phyloP scores from a whole-genome alignment of 2,113 vertebrate genomes.

The Myotis brandtii region DNA sequence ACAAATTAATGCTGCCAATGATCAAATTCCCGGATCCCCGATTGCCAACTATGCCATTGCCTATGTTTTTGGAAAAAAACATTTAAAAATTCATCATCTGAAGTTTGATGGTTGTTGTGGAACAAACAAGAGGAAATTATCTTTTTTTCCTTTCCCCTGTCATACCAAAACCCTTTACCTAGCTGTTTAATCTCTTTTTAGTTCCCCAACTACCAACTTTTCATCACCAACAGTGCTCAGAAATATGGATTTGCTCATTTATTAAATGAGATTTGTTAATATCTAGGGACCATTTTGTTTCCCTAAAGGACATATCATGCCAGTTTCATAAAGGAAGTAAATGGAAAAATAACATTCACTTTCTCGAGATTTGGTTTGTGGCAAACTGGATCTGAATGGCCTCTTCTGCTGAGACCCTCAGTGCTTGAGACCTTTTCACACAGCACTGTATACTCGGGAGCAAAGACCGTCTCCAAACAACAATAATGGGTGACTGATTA shows the following conservation, averaged over 20 bases:
- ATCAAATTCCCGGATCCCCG: not conserved
- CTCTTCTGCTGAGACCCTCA: not conserved
- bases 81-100: not conserved
- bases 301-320: not conserved
- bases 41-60: not conserved
- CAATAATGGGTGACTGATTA: not conserved
- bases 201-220: not conserved
- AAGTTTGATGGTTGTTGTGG: not conserved
- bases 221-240: not conserved
- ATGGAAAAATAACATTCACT: constrained; percentile 12
- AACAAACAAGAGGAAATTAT: not conserved
- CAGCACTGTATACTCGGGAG: not conserved
- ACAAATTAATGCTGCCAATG: not conserved
- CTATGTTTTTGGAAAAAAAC: not conserved
- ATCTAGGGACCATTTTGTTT: not conserved
- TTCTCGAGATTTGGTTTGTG: constrained; percentile 20
- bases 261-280: constrained; percentile 39
- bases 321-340: constrained; percentile 34
- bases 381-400: not conserved
- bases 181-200: not conserved
- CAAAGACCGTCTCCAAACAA: not conserved
- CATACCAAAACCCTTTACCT: not conserved
- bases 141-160: not conserved
- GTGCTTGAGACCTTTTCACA: not conserved
- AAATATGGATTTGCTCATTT: constrained; percentile 12